Conservation (phyloP, 2,113 vertebrate genomes). For the Merops nubicus region DNA sequence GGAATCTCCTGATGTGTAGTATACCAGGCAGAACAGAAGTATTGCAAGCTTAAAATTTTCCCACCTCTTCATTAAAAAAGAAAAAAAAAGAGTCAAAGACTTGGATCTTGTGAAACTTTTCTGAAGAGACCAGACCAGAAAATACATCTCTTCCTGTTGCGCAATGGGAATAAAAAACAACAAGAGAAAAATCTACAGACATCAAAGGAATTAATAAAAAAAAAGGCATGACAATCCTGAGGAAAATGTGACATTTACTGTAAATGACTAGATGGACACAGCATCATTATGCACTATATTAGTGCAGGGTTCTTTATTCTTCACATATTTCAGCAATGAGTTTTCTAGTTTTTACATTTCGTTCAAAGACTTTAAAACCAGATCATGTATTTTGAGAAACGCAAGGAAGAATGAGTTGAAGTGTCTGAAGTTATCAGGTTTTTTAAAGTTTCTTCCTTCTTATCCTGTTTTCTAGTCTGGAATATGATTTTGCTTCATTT, state of each 20-base stretch:
- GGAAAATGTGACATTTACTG: slow-evolving; percentile 74
- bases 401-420: slow-evolving; percentile 65
- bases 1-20: slow-evolving; percentile 73
- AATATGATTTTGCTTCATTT: slow-evolving; percentile 65
- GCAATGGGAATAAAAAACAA: slow-evolving; percentile 50
- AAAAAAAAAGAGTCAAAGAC: slow-evolving; percentile 37
- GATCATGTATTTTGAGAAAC: slow-evolving; percentile 73
- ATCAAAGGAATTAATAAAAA: slow-evolving; percentile 47
- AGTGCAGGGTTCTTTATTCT: slow-evolving; percentile 87
- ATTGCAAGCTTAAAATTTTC: slow-evolving; percentile 58
- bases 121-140: slow-evolving; percentile 55
- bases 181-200: slow-evolving; percentile 60
- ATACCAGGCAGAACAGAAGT: slow-evolving; percentile 65
- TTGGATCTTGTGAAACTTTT: slow-evolving; percentile 56
- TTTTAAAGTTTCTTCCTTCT: slow-evolving; percentile 71
- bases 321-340: slow-evolving; percentile 82
- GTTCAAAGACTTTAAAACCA: slow-evolving; percentile 71
- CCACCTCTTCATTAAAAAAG: slow-evolving; percentile 59
- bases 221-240: slow-evolving; percentile 79
- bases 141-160: slow-evolving; percentile 70
- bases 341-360: slow-evolving; percentile 90
- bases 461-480: slow-evolving; percentile 74
- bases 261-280: slow-evolving; percentile 74
- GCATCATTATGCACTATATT: slow-evolving; percentile 92
- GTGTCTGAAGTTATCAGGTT: slow-evolving; percentile 72